Evolutionary conservation across 2,113 vertebrate genomes (phyloP).

Genomic region (sheep (Ovis aries)): DNA sequence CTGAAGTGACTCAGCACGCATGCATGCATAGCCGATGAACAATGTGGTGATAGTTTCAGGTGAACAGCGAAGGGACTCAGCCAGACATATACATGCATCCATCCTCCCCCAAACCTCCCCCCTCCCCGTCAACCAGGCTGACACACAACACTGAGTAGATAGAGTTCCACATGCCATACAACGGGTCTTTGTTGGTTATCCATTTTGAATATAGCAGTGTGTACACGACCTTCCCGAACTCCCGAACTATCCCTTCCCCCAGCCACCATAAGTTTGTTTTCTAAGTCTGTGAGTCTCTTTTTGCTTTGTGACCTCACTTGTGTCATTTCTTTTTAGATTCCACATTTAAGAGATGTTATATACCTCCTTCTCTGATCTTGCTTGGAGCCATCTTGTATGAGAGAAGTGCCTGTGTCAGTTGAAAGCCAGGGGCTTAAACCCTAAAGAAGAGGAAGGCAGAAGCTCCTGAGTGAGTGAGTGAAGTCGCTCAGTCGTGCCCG

Average conservation of each 20-base stretch:
- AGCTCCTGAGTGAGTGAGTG: background rate
- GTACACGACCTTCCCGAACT: background rate
- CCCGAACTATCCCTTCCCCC: background rate
- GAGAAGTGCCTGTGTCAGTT: background rate
- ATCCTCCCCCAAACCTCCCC: background rate
- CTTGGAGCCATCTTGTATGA: background rate
- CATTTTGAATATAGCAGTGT: background rate
- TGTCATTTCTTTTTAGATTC: background rate
- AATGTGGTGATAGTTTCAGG: background rate
- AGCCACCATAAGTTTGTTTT: background rate
- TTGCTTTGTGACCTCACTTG: background rate
- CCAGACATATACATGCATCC: background rate
- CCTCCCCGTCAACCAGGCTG: background rate
- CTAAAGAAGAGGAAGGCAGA: background rate
- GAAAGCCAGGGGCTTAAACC: background rate
- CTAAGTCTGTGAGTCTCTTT: background rate
- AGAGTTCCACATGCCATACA: background rate
- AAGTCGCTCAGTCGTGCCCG: too few species aligned
- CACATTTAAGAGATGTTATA: background rate
- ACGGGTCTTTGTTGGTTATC: background rate
- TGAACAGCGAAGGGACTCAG: background rate
- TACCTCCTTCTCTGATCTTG: background rate
- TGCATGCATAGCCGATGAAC: background rate
- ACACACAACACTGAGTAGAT: background rate
- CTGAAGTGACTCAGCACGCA: background rate